These are phyloP conservation scores for Hipposideros larvatus DNA, from an alignment of 2,797 vertebrate species.

Conservation along the genomic window DNA sequence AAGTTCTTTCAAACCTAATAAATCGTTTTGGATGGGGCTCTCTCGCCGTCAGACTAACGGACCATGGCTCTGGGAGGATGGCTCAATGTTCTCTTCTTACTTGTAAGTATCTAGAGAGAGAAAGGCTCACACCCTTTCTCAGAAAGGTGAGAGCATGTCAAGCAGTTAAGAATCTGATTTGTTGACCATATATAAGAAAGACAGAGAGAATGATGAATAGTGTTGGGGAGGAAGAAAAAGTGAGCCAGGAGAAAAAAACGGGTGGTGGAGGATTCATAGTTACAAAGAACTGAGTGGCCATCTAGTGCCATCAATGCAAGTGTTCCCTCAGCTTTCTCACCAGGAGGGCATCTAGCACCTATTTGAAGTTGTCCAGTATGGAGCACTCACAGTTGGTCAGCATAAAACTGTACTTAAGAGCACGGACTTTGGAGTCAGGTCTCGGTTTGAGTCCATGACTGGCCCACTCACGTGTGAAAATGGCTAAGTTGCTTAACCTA, in stretches of 20 bases:
- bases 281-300: background rate
- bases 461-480: background rate
- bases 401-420: background rate
- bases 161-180: background rate
- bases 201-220: background rate
- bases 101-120: conserved; percentile 66
- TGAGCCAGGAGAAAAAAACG: background rate
- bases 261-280: background rate
- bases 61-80: conserved; percentile 73
- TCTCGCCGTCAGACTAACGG: background rate
- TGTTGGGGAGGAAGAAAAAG: background rate
- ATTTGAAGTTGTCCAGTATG: background rate
- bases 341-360: background rate
- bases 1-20: background rate
- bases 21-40: conserved; percentile 80
- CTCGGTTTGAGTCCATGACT: background rate
- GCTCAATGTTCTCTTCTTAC: conserved; percentile 30
- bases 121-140: background rate
- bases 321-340: background rate
- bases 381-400: background rate
- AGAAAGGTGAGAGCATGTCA: background rate
- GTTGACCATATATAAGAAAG: background rate
- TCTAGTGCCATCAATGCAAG: background rate
- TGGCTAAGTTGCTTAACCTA: background rate
- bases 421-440: background rate